Evolutionary conservation across 2,113 vertebrate species (phyloP), one percentile per base, ranked within the genome.

Genomic region (Lampris incognitus): DNA sequence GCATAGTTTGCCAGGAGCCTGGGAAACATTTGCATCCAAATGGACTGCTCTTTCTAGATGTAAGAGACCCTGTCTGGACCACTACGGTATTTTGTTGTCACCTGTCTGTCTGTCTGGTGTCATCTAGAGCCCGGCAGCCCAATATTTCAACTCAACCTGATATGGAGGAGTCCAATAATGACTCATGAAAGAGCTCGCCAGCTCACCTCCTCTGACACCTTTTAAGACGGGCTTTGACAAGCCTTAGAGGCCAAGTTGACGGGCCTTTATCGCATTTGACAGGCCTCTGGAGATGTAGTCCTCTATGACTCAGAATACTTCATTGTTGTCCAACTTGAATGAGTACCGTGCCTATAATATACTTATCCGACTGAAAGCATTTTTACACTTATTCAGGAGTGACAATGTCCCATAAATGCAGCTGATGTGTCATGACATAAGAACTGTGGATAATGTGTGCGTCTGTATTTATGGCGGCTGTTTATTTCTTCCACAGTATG

Each of bases 151-250:
- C 44, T 46, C 7, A 51, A 51, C 50, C 50, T 72, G 54, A 57
- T 54, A 82, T 46, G 42, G 51, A 65, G 24, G 63, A 76, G 68
- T 69, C 65, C 50, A 56, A 73, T 83, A 72, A 79, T 74, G 63
- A 64, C 79, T 66, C 56, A 13, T 68, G 24, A 51, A 76, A 72
- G 63, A 65, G 51, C 58, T 63, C 42, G 36, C 55, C 24, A 0
- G 44, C 39, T 52, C 54, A 44, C 44, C 44, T 46, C 72, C 55
- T 76, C 48, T 67, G 62, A 44, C 54, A 57, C 54, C 72, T 82
- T 69, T 74, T 36, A 36, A 49, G 49, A 41, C 44, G 57, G 70
- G 66, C 61, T 61, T 69, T 60, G 55, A 81, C 13, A n/a, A 66
- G 61, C 9, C 37, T n/a, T 36, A 48, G 70, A 74, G 72, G 71